Conservation (phyloP, 1,140 invertebrate genomes). For the Choristoneura fumiferana region DNA sequence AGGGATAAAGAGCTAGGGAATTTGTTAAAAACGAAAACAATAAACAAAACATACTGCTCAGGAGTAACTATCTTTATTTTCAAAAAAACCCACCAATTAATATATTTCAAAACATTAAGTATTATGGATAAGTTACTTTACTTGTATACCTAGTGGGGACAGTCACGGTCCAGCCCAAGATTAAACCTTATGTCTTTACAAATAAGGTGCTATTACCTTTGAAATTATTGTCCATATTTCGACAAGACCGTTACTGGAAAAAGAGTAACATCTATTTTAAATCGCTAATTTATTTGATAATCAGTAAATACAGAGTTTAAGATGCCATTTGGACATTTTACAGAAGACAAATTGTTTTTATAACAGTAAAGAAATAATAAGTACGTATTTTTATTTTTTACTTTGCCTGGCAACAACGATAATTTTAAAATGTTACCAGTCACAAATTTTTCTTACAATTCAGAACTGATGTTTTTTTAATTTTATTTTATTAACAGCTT, state of each 20-base stretch:
- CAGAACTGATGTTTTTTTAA: no score
- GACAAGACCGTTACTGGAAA: slow-evolving; percentile 28
- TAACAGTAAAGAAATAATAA: no score
- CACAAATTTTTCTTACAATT: no score
- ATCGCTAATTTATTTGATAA: slow-evolving; percentile 7
- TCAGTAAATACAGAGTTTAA: slow-evolving; percentile 15
- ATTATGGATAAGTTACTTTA: slow-evolving; percentile 56
- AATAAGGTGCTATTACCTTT: slow-evolving; percentile 44
- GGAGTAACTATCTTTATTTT: slow-evolving; percentile 76
- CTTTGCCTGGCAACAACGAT: no score
- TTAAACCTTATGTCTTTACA: slow-evolving; percentile 23
- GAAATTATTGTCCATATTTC: slow-evolving; percentile 39
- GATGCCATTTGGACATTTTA: background rate
- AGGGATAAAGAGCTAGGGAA: no score
- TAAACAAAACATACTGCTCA: slow-evolving; percentile 61
- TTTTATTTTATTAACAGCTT: background rate
- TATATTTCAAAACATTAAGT: slow-evolving; percentile 71
- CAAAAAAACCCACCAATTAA: slow-evolving; percentile 74
- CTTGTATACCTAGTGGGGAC: slow-evolving; percentile 47
- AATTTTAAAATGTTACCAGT: no score
- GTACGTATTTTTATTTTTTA: background rate
- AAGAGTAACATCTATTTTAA: slow-evolving; percentile 19
- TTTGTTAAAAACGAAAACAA: no score
- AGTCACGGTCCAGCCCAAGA: slow-evolving; percentile 31
- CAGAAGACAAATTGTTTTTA: no score